A percentile compares a stretch with the other conserved stretches of the same genome.
phyloP scores from a whole-genome alignment of 2,797 vertebrate genomes.

The Dromococcyx pavoninus region DNA sequence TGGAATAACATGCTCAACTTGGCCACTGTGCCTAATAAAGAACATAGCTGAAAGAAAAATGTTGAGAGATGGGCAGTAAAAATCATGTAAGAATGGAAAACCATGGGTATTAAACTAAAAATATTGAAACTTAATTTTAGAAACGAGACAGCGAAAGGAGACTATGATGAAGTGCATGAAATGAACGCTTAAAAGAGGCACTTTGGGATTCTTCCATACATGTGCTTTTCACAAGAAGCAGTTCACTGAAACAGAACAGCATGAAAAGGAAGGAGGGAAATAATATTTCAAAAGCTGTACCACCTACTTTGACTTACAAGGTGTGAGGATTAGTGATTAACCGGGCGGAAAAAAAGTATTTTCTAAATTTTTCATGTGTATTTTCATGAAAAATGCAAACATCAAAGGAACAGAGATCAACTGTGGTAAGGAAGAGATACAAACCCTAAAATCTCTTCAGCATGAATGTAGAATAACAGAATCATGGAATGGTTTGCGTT shows the following conservation, averaged over 20 bases:
- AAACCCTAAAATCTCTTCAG: not conserved
- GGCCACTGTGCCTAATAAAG: not conserved
- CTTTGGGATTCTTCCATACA: not conserved
- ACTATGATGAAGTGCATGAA: not conserved
- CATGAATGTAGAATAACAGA: not conserved
- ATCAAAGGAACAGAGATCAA: not conserved
- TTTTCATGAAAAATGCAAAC: not conserved
- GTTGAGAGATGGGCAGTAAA: not conserved
- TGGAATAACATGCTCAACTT: slow-evolving; percentile 15
- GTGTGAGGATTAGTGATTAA: not conserved
- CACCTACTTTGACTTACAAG: not conserved
- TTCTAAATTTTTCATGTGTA: not conserved
- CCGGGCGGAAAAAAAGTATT: not conserved
- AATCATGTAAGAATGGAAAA: not conserved
- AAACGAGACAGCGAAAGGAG: not conserved
- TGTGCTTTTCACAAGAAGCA: not conserved
- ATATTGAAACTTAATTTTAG: slow-evolving; percentile 30
- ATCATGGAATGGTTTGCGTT: too few species aligned
- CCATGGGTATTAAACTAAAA: not conserved
- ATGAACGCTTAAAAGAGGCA: not conserved
- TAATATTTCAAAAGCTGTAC: not conserved
- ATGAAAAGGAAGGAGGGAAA: not conserved
- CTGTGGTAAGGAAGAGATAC: not conserved
- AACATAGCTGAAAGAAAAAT: not conserved
- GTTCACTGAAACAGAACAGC: not conserved